Percentiles rank a stretch among this genome's conserved stretches.
phyloP scores from a whole-genome alignment of 1,140 invertebrate genomes.

The Aphaenogaster ashmeadi region DNA sequence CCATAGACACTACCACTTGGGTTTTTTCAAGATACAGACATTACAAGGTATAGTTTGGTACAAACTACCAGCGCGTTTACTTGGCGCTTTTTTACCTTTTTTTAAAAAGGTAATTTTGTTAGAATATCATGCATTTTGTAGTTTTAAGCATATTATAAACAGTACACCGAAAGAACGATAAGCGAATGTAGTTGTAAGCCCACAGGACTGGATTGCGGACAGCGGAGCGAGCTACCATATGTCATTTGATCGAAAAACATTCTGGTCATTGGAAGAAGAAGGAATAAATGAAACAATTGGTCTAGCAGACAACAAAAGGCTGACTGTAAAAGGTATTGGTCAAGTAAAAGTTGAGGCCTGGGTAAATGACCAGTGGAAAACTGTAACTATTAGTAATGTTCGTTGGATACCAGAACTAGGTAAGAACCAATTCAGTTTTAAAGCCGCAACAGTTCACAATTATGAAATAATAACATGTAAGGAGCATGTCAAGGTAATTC shows the following conservation, averaged over 20 bases:
- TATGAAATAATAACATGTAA: constrained; percentile 8
- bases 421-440: constrained; percentile 22
- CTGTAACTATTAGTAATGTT: constrained; percentile 15
- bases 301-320: constrained; percentile 10
- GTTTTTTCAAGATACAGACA: too few species aligned
- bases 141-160: too few species aligned
- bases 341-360: constrained; percentile 4
- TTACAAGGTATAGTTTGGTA: too few species aligned
- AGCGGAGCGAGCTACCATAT: background rate
- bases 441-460: background rate
- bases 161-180: background rate
- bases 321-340: constrained; percentile 5
- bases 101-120: too few species aligned
- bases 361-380: background rate
- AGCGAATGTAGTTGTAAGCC: background rate
- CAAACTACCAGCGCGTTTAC: too few species aligned
- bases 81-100: too few species aligned
- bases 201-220: background rate
- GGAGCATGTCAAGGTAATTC: background rate
- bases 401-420: constrained; percentile 2
- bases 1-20: too few species aligned
- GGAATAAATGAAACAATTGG: background rate
- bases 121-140: too few species aligned
- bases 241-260: background rate
- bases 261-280: background rate